phyloP scores from a whole-genome alignment of 2,113 vertebrate species.

The Pteronura brasiliensis region DNA sequence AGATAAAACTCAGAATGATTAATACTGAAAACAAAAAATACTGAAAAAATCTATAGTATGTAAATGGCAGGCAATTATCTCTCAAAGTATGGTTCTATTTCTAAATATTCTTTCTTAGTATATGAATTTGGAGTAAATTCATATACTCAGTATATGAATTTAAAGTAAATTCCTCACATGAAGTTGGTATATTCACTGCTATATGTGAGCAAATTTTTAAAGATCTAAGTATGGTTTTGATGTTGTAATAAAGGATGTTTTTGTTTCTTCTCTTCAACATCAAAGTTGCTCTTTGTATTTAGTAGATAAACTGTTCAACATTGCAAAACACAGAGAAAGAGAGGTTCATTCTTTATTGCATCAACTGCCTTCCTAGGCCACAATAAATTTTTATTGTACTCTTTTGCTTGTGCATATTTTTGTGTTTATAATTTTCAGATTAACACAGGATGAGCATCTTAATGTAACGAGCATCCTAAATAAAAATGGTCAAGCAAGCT shows the following conservation, averaged over 20 bases:
- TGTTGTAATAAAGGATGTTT: not conserved
- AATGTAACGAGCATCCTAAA: not conserved
- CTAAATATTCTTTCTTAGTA: not conserved
- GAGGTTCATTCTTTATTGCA: not conserved
- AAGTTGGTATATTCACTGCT: not conserved
- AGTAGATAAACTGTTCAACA: not conserved
- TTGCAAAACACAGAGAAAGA: not conserved
- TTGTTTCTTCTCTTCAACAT: not conserved
- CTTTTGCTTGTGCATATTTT: not conserved
- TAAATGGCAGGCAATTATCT: not conserved
- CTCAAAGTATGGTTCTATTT: not conserved
- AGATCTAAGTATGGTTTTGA: not conserved
- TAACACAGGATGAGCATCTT: not conserved
- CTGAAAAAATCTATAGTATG: not conserved
- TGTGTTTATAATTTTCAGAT: not conserved
- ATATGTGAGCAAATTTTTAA: not conserved
- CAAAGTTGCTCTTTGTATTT: not conserved
- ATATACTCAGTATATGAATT: not conserved
- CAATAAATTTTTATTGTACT: not conserved
- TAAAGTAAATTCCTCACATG: not conserved
- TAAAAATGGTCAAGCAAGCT: not conserved
- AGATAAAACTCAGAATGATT: not conserved
- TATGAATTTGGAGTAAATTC: too few species aligned
- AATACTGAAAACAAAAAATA: slow-evolving; percentile 3
- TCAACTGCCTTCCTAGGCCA: not conserved